These are phyloP conservation scores for Corythornis vintsioides DNA, from an alignment of 2,113 vertebrate species.

Conservation along the genomic window DNA sequence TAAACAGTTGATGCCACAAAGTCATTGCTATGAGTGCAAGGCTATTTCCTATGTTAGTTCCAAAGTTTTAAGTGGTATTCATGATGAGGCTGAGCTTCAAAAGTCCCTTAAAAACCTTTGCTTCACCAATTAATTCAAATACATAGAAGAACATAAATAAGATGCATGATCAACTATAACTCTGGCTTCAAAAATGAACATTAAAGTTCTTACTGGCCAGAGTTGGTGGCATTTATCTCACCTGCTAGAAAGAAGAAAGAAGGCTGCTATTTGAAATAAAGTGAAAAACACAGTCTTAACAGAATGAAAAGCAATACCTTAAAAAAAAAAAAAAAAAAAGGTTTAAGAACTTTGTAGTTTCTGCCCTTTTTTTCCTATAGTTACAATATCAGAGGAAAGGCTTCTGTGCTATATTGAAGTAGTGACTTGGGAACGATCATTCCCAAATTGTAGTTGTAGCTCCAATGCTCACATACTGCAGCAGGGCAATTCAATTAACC, in stretches of 20 bases:
- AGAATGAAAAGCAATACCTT: neutral
- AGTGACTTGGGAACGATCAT: constrained; percentile 28
- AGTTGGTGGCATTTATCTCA: neutral
- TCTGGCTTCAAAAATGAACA: neutral
- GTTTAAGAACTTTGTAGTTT: neutral
- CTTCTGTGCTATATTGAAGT: neutral
- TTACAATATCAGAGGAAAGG: constrained; percentile 10
- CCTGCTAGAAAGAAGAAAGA: neutral
- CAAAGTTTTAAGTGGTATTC: neutral
- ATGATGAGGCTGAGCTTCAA: neutral
- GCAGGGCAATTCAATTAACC: constrained; percentile 58
- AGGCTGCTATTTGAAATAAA: neutral
- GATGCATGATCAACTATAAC: neutral
- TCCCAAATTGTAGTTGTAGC: constrained; percentile 33
- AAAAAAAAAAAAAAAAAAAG: neutral
- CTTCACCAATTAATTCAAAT: neutral
- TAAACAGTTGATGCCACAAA: neutral
- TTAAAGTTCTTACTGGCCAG: neutral
- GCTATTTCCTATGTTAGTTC: neutral
- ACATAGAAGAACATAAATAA: neutral
- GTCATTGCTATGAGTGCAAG: neutral
- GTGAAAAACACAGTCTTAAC: neutral
- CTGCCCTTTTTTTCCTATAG: neutral
- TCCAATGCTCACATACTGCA: constrained; percentile 9
- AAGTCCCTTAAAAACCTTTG: neutral